Conservation (phyloP, 23 tunicate genomes). For the Pegea sp. region DNA sequence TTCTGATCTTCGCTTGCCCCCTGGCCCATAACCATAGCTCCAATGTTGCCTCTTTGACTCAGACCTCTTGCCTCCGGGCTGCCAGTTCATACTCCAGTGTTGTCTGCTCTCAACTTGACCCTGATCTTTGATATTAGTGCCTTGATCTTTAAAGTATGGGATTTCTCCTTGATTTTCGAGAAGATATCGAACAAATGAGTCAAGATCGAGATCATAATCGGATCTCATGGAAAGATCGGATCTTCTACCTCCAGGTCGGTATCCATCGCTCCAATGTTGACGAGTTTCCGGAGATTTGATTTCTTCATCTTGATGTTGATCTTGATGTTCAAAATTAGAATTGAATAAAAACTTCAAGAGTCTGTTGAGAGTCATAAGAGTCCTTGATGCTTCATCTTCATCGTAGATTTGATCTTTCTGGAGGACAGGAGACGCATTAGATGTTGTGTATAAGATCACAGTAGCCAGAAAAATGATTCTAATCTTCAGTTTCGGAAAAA, state of each 20-base stretch:
- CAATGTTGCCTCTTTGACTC: neutral
- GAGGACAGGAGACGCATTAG: too few species aligned
- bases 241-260: neutral
- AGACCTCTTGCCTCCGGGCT: constrained; percentile 1
- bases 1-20: neutral
- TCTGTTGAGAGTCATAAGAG: too few species aligned
- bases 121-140: too few species aligned
- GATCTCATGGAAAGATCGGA: too few species aligned
- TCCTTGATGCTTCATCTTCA: too few species aligned
- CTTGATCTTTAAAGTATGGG: too few species aligned
- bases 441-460: too few species aligned
- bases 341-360: too few species aligned
- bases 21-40: neutral
- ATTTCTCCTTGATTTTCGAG: neutral
- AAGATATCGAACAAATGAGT: neutral
- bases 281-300: neutral
- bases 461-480: too few species aligned
- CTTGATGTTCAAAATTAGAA: too few species aligned
- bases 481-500: too few species aligned
- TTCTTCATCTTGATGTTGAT: neutral
- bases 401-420: too few species aligned
- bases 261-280: constrained; percentile 1
- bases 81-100: neutral
- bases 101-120: neutral
- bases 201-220: neutral